A percentile compares a stretch with the other conserved stretches of the same genome.
phyloP scores from a whole-genome alignment of 2,113 vertebrate genomes.

The Corapipo altera region DNA sequence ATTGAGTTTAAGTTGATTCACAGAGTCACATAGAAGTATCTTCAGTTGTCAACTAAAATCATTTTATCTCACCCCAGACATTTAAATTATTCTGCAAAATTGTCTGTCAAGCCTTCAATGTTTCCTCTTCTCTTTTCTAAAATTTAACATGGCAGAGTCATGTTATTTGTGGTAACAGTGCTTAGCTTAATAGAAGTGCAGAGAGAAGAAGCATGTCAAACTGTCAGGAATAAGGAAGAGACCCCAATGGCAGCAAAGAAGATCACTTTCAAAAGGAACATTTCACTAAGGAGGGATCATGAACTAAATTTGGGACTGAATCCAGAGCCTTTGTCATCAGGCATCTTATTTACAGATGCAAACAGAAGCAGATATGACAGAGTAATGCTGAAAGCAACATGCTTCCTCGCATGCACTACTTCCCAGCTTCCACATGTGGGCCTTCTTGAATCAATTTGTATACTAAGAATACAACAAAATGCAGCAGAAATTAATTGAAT shows the following conservation, averaged over 20 bases:
- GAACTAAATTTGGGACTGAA: background rate
- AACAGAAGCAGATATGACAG: background rate
- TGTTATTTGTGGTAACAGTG: background rate
- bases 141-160: background rate
- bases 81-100: background rate
- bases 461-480: background rate
- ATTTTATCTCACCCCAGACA: background rate
- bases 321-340: background rate
- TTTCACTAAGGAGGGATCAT: background rate
- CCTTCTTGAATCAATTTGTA: background rate
- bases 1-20: background rate
- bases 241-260: background rate
- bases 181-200: background rate
- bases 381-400: background rate
- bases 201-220: background rate
- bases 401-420: background rate
- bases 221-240: background rate
- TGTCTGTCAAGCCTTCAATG: background rate
- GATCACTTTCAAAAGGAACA: background rate
- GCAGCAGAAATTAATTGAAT: background rate
- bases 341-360: background rate
- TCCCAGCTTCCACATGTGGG: background rate
- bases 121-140: background rate
- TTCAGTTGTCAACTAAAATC: background rate
- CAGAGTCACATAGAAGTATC: background rate